Conservation (phyloP, 2,113 vertebrate species). For the Pelecanus crispus region DNA sequence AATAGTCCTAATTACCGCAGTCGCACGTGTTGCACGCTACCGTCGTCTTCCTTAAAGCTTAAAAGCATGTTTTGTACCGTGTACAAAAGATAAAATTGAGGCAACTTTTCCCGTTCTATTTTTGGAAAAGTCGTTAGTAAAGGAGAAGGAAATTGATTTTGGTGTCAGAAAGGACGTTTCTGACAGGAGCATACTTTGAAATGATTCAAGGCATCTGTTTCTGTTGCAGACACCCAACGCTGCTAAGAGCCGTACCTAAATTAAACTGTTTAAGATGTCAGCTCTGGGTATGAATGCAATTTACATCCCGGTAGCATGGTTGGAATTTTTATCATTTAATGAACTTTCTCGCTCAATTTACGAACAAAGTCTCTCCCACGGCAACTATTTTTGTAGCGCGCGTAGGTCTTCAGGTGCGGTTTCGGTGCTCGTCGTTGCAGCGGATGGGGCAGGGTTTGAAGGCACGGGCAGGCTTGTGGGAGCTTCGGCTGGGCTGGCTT, state of each 20-base stretch:
- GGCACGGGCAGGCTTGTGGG: neutral
- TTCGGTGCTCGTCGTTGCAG: neutral
- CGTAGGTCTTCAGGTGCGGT: neutral
- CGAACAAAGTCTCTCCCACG: neutral
- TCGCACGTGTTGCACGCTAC: neutral
- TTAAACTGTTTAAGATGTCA: slow-evolving; percentile 77
- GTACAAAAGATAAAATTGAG: slow-evolving; percentile 25
- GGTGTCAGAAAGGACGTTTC: slow-evolving; percentile 67
- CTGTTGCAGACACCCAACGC: slow-evolving; percentile 59
- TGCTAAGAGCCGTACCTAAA: slow-evolving; percentile 68
- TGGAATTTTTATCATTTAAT: slow-evolving; percentile 62
- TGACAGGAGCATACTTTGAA: slow-evolving; percentile 73
- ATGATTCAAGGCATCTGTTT: slow-evolving; percentile 76
- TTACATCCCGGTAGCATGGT: slow-evolving; percentile 52
- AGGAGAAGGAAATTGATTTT: slow-evolving; percentile 72
- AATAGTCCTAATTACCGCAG: slow-evolving; percentile 80
- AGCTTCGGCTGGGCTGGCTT: neutral
- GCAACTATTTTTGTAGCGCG: neutral
- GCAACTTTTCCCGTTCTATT: slow-evolving; percentile 44
- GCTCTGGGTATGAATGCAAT: slow-evolving; percentile 59
- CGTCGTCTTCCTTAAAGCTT: slow-evolving; percentile 41
- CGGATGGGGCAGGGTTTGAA: neutral
- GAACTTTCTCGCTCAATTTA: slow-evolving; percentile 55
- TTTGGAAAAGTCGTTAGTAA: slow-evolving; percentile 57
- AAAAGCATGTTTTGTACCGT: slow-evolving; percentile 37